Evolutionary conservation across 2,113 vertebrate genomes (phyloP), one percentile per base, ranked within the genome.

Genomic region (Ophiodon elongatus): DNA sequence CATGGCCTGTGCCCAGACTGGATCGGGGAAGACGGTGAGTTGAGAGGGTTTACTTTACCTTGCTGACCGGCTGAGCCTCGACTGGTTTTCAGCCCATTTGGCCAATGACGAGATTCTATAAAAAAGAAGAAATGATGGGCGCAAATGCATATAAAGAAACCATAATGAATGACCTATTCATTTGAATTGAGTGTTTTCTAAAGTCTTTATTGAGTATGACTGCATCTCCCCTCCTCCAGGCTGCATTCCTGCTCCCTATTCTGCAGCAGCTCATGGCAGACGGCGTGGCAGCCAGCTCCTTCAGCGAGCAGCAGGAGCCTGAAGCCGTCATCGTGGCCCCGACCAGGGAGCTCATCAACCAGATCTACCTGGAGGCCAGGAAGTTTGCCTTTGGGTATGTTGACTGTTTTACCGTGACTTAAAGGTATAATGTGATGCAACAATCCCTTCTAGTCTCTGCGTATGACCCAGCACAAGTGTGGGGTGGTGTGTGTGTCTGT

Each of bases 1-100:
- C 79, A 99, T 99, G 98, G 98, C 98, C 13, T 99, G 98, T 88
- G 98, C 98, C 8, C 98, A 99, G 68, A 99, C 98, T 0, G 98
- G 98, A 35, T 99, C 98, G 8, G 98, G 98, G 7, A 99, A 99
- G 94, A 99, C 98, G 60, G 98, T 99, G 93, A 96, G 96, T 56
- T 5, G 8, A 37, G 10, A 3, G 56, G 52, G 47, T 8, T 2
- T 14, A 47, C 15, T n/a, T n/a, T n/a, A 47, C 45, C 15, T 6
- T 47, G 45, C 15, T 17, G 45, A 19, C 15, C 15, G 45, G 45
- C 4, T 19, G 45, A 47, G 14, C 19, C 15, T 47, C 6, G 17
- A 50, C 45, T n/a, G n/a, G n/a, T n/a, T n/a, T n/a, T n/a, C n/a
- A n/a, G n/a, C n/a, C n/a, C n/a, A n/a, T n/a, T n/a, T n/a, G n/a